phyloP scores from a whole-genome alignment of 2,797 vertebrate genomes.

The Macroramphosus scolopax region DNA sequence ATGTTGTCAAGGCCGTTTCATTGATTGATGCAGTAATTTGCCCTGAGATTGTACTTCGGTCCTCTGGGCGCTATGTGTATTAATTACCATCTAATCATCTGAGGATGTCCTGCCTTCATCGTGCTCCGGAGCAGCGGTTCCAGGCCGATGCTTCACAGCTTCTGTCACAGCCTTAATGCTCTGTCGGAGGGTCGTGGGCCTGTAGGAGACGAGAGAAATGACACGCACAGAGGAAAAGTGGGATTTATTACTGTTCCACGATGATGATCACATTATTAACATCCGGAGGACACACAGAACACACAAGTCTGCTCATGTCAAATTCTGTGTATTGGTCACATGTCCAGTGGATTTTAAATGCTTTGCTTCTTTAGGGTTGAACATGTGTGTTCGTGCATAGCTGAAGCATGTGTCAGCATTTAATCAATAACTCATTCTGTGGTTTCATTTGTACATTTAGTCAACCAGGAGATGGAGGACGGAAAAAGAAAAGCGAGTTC shows the following conservation, averaged over 20 bases:
- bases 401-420: slow-evolving; percentile 11
- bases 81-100: slow-evolving; percentile 77
- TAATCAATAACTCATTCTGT: slow-evolving; percentile 49
- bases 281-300: slow-evolving; percentile 8
- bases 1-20: slow-evolving; percentile 35
- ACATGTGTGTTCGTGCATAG: too few relatives aligned
- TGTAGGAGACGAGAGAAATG: slow-evolving; percentile 31
- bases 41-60: slow-evolving; percentile 61
- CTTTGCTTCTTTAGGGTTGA: not conserved
- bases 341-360: not conserved
- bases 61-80: slow-evolving; percentile 67
- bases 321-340: not conserved
- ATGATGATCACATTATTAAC: slow-evolving; percentile 13
- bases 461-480: slow-evolving; percentile 6
- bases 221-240: slow-evolving; percentile 17
- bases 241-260: slow-evolving; percentile 30
- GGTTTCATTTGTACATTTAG: slow-evolving; percentile 15
- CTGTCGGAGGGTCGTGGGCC: slow-evolving; percentile 8
- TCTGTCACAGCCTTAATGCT: slow-evolving; percentile 47
- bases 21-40: slow-evolving; percentile 75
- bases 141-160: slow-evolving; percentile 56
- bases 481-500: not conserved
- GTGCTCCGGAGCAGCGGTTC: slow-evolving; percentile 43
- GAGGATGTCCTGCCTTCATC: slow-evolving; percentile 52
- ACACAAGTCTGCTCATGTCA: not conserved